Conservation (phyloP, 2,797 vertebrate species). For the Sebastolobus altivelis region DNA sequence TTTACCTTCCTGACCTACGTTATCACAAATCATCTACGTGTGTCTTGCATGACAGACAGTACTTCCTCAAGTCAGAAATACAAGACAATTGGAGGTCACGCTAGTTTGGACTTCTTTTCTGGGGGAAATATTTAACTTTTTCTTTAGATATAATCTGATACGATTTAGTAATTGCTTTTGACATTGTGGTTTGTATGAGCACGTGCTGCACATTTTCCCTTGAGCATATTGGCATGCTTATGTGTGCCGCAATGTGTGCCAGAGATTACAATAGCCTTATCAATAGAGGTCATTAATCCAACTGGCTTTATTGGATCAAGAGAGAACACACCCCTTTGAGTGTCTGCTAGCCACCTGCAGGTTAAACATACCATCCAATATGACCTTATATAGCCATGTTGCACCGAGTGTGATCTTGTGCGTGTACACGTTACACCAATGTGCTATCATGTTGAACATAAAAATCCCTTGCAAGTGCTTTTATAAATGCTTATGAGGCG, state of each 20-base stretch:
- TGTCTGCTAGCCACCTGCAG: background rate
- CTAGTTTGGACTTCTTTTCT: background rate
- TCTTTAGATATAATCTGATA: background rate
- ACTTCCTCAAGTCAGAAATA: conserved; percentile 1
- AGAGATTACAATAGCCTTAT: conserved; percentile 9
- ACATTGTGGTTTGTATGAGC: background rate
- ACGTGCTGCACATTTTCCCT: background rate
- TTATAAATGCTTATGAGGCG: conserved; percentile 23
- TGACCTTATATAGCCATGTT: conserved; percentile 53
- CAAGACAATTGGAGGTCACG: background rate
- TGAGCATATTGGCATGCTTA: background rate
- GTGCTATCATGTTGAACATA: background rate
- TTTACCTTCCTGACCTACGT: background rate
- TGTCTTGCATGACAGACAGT: background rate
- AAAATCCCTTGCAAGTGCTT: background rate
- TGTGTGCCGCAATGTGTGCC: background rate
- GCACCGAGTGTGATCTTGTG: background rate
- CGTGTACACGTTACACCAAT: background rate
- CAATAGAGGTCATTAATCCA: background rate
- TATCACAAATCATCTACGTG: conserved; percentile 22
- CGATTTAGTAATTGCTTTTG: background rate
- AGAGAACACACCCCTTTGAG: background rate
- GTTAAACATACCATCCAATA: background rate
- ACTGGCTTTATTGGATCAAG: conserved; percentile 5
- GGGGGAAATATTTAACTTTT: background rate